phyloP scores from a whole-genome alignment of 2,797 vertebrate genomes.

The Gallinago solitaria region DNA sequence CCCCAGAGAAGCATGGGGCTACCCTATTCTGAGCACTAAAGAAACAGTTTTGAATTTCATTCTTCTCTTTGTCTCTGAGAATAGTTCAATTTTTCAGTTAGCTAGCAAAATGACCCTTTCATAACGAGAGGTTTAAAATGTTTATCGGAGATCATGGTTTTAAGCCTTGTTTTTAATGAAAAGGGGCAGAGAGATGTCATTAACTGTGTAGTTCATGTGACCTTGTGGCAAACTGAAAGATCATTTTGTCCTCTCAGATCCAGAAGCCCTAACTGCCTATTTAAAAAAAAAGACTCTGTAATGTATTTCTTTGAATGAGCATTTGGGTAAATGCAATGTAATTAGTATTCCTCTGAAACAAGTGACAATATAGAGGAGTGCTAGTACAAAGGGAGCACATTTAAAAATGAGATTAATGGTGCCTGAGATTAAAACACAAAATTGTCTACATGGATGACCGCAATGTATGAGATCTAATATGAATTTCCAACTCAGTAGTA shows the following conservation, averaged over 20 bases:
- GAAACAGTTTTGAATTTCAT: neutral
- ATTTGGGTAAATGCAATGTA: neutral
- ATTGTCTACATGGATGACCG: neutral
- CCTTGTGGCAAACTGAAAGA: slow-evolving; percentile 9
- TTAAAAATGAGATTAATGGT: neutral
- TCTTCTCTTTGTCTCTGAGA: neutral
- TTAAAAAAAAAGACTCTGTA: slow-evolving; percentile 30
- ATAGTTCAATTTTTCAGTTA: neutral
- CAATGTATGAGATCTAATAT: neutral
- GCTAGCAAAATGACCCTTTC: slow-evolving; percentile 9
- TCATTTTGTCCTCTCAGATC: neutral
- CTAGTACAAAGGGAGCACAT: neutral
- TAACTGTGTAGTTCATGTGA: neutral
- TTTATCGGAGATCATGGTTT: neutral
- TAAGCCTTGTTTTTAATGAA: slow-evolving; percentile 9
- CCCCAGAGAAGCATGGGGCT: fast-evolving
- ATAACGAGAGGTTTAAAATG: neutral
- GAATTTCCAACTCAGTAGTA: slow-evolving; percentile 6
- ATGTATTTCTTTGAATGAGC: neutral
- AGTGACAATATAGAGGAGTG: neutral
- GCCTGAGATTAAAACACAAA: slow-evolving; percentile 7
- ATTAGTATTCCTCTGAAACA: slow-evolving; percentile 3
- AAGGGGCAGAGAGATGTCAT: slow-evolving; percentile 2
- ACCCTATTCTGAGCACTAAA: neutral
- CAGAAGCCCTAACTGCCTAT: slow-evolving; percentile 48